These are phyloP conservation scores for Triplophysa rosa DNA, from an alignment of 2,113 vertebrate genomes.

Conservation along the genomic window DNA sequence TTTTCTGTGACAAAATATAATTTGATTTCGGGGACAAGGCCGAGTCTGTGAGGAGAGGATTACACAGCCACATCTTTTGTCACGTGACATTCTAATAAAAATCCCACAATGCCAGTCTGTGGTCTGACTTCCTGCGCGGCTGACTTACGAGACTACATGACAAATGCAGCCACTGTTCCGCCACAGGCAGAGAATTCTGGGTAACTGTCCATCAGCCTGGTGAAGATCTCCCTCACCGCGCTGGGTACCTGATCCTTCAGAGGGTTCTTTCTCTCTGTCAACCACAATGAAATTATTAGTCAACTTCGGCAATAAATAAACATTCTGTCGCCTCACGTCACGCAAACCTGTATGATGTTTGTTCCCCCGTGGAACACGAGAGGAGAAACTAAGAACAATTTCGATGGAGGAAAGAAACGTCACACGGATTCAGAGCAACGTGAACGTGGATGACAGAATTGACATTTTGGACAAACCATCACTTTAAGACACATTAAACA, in stretches of 20 bases:
- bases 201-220: constrained; percentile 70
- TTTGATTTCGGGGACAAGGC: background rate
- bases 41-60: background rate
- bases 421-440: too few relatives aligned
- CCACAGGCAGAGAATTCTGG: constrained; percentile 77
- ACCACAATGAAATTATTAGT: constrained; percentile 2
- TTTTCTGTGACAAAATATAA: too few relatives aligned
- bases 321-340: background rate
- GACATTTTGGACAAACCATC: too few relatives aligned
- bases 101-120: constrained; percentile 15
- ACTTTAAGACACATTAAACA: background rate
- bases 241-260: constrained; percentile 72
- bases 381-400: too few relatives aligned
- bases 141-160: constrained; percentile 83
- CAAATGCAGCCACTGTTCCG: constrained; percentile 86
- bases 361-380: too few relatives aligned
- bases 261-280: constrained; percentile 71
- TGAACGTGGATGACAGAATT: too few relatives aligned
- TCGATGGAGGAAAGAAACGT: too few relatives aligned
- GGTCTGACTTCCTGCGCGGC: background rate
- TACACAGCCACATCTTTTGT: background rate
- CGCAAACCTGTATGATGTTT: too few relatives aligned
- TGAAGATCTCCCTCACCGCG: constrained; percentile 76
- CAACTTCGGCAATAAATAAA: background rate
- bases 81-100: background rate